phyloP scores from a whole-genome alignment of 2,113 vertebrate species.

The Miniopterus natalensis region DNA sequence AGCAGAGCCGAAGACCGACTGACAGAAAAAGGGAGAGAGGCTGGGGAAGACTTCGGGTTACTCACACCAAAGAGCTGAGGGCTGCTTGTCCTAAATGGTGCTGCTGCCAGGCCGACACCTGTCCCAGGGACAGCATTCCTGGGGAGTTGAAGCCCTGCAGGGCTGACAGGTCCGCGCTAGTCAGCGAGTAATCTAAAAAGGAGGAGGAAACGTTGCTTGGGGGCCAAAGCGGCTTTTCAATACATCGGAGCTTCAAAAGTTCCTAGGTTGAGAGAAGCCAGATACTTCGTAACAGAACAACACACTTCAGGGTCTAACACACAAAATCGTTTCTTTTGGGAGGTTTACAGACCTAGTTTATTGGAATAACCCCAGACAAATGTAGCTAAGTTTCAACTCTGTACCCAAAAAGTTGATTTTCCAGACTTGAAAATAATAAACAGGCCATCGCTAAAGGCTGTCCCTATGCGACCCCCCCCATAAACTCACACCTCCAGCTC shows the following conservation, averaged over 20 bases:
- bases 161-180: constrained; percentile 96
- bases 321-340: not conserved
- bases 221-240: not conserved
- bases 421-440: not conserved
- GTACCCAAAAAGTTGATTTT: not conserved
- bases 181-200: constrained; percentile 95
- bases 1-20: no score
- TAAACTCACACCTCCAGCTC: no score
- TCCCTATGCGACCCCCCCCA: not conserved
- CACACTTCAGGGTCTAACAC: not conserved
- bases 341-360: not conserved
- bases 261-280: not conserved
- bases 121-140: constrained; percentile 96
- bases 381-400: no score
- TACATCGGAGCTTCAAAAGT: rapidly evolving
- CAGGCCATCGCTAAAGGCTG: not conserved
- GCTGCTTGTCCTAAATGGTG: constrained; percentile 96
- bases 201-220: not conserved
- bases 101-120: constrained; percentile 99
- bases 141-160: constrained; percentile 98
- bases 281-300: not conserved
- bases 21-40: not conserved
- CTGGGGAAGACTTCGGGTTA: constrained; percentile 65
- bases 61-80: constrained; percentile 99
- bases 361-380: no score